A percentile compares a stretch with the other conserved stretches of the same genome.
These are phyloP conservation scores for Eupristina koningsbergeri DNA, from an alignment of 1,140 invertebrate genomes.

Conservation along the genomic window DNA sequence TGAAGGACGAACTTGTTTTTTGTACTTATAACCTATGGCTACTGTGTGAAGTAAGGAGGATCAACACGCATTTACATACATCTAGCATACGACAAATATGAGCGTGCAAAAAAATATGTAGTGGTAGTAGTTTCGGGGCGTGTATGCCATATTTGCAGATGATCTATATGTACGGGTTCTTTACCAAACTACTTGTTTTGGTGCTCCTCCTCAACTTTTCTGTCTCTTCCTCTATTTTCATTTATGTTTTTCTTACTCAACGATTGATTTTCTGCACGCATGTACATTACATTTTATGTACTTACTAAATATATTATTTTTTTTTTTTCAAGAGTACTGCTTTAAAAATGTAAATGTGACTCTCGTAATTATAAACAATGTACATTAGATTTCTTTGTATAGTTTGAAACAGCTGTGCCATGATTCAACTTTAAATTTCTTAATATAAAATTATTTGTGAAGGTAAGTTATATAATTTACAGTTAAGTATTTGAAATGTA, in stretches of 20 bases:
- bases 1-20: neutral
- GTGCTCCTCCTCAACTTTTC: neutral
- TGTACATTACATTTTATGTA: neutral
- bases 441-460: too few relatives aligned
- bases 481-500: too few relatives aligned
- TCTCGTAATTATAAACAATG: too few relatives aligned
- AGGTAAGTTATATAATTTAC: too few relatives aligned
- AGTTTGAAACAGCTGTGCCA: too few relatives aligned
- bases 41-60: neutral
- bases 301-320: neutral
- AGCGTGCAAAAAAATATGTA: neutral
- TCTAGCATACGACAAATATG: neutral
- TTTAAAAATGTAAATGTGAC: too few relatives aligned
- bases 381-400: too few relatives aligned
- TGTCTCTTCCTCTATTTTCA: neutral
- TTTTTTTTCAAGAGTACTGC: too few relatives aligned
- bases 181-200: slow-evolving; percentile 25
- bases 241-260: neutral
- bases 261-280: neutral
- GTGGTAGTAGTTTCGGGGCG: neutral
- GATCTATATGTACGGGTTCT: slow-evolving; percentile 30
- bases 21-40: neutral
- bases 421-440: too few relatives aligned
- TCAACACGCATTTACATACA: slow-evolving; percentile 5
- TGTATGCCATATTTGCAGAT: neutral